Conservation (phyloP, 2,113 vertebrate species). For the Cynoglossus semilaevis region DNA sequence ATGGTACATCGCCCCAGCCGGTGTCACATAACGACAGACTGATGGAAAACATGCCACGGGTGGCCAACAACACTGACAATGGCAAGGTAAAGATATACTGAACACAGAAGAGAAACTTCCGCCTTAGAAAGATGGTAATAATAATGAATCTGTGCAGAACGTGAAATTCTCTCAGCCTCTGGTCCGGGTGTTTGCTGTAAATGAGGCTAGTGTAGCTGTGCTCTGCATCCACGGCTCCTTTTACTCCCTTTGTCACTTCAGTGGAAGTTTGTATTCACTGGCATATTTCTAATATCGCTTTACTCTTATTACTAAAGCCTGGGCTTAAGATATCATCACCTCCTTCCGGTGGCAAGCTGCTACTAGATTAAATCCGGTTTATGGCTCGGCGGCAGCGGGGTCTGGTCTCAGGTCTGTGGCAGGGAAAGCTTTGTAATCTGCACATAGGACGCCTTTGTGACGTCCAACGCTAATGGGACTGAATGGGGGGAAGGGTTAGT, state of each 20-base stretch:
- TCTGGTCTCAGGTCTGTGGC: conserved; percentile 45
- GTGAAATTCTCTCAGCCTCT: not conserved
- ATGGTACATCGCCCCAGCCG: conserved; percentile 70
- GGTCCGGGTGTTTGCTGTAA: too few species aligned
- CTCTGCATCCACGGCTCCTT: conserved; percentile 19
- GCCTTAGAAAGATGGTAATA: not conserved
- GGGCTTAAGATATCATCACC: conserved; percentile 52
- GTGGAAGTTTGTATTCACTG: not conserved
- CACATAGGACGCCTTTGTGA: conserved; percentile 59
- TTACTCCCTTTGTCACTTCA: conserved; percentile 5
- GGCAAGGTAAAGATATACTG: conserved; percentile 79
- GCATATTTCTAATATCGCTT: conserved; percentile 1
- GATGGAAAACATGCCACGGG: conserved; percentile 64
- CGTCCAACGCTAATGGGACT: conserved; percentile 53
- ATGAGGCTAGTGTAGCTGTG: too few species aligned
- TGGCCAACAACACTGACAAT: conserved; percentile 79
- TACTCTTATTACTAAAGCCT: conserved; percentile 27
- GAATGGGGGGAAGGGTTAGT: conserved; percentile 68
- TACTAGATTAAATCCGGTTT: conserved; percentile 58
- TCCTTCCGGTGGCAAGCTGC: conserved; percentile 30
- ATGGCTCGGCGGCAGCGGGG: conserved; percentile 27
- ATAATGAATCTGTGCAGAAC: not conserved
- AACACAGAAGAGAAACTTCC: not conserved
- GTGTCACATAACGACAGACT: conserved; percentile 76
- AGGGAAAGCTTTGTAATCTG: conserved; percentile 54